phyloP scores from a whole-genome alignment of 2,797 vertebrate species.

The Cyprinodon diabolis region DNA sequence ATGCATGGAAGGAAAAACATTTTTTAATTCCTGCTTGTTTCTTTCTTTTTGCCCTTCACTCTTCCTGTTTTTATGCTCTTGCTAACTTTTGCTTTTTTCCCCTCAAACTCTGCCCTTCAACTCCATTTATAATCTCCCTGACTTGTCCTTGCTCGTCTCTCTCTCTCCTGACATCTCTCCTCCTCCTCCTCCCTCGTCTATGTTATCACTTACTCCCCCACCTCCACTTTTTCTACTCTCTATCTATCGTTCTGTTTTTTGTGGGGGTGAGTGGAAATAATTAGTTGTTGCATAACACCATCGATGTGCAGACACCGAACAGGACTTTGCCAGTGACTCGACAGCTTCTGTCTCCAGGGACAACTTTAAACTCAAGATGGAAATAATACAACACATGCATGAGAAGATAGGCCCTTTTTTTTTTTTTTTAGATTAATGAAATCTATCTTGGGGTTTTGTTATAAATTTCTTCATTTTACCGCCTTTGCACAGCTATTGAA shows the following conservation, averaged over 20 bases:
- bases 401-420: conserved; percentile 58
- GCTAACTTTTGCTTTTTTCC: conserved; percentile 4
- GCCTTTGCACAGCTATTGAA: conserved; percentile 36
- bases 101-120: conserved; percentile 10
- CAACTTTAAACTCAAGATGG: conserved; percentile 54
- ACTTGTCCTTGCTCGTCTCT: background rate
- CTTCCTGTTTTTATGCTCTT: conserved; percentile 6
- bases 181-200: conserved; percentile 20
- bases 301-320: conserved; percentile 73
- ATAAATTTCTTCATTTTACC: conserved; percentile 57
- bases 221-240: conserved; percentile 16
- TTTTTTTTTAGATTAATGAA: conserved; percentile 56
- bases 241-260: conserved; percentile 43
- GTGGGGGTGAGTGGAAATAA: conserved; percentile 74
- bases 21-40: conserved; percentile 5
- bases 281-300: conserved; percentile 77
- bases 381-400: conserved; percentile 74
- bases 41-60: conserved; percentile 11
- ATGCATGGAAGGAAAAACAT: conserved; percentile 23
- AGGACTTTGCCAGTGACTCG: conserved; percentile 65
- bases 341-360: conserved; percentile 57
- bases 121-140: conserved; percentile 20
- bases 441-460: conserved; percentile 54
- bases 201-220: conserved; percentile 37
- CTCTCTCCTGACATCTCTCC: background rate